Base-by-base conservation (phyloP, 2,797 vertebrate genomes). In the Gymnoscopelus microlampas region DNA sequence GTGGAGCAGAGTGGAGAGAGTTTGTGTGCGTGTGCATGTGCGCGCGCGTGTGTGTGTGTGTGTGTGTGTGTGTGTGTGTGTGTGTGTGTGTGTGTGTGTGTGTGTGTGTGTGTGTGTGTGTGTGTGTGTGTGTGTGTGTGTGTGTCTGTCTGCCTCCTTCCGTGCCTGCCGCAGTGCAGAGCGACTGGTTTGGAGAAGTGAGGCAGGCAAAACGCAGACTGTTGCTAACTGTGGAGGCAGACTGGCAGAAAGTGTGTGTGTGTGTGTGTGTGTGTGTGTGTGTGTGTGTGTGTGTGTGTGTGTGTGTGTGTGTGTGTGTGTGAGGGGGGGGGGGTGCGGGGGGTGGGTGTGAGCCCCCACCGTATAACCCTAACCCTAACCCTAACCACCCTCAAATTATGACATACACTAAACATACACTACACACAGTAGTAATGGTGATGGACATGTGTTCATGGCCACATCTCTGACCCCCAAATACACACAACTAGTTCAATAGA, bases 181-280 rank as follows among this genome's bases (percentile, higher is more conserved):
- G 89, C 84, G 86, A 91, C 89, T 91, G 89, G 88, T 85, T 92
- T 88, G 88, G 87, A 90, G 85, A 89, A 90, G 85, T 86, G 84
- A 92, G 87, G 87, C 87, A 90, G 84, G 84, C 80, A 76, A 89
- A 85, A 87, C 86, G 84, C 90, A 91, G 85, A 85, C 90, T 91
- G 90, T 92, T 92, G 90, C 91, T 92, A 91, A 89, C 90, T 87
- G 87, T 85, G 82, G 86, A 89, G 90, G 89, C 89, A 92, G 91
- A 92, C 89, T 90, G 88, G 90, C 89, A 87, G 80, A 90, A 91
- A 89, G 83, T 88, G 88, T 84, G 73, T 84, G 68, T 74, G 71
- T 63, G 63, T 64, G 71, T 69, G 56, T 60, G 60, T 53, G 72
- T 74, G 63, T 67, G 74, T 77, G 76, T 68, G 68, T 65, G 70